phyloP scores from a whole-genome alignment of 2,888 invertebrate species.

The Lapara coniferarum region DNA sequence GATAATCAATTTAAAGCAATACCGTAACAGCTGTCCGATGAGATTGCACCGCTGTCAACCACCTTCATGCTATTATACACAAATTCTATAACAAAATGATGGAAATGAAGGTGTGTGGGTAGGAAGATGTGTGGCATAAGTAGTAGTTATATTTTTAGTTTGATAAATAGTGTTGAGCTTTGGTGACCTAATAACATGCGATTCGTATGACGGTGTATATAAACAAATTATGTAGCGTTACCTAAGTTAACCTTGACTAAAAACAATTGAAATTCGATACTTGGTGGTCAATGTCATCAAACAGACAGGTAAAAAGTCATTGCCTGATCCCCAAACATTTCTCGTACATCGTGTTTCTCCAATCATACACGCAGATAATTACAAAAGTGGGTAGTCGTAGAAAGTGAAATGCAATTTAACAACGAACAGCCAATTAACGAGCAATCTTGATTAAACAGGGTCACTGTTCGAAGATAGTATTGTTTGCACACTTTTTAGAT shows the following conservation, averaged over 20 bases:
- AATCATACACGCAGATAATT: slow-evolving; percentile 14
- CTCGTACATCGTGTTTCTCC: neutral
- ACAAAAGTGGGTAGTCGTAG: slow-evolving; percentile 3
- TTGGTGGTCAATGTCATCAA: neutral
- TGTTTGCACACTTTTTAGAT: slow-evolving; percentile 3
- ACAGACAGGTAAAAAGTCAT: neutral
- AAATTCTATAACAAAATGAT: no score
- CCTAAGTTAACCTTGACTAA: neutral
- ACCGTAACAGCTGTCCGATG: no score
- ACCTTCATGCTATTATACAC: no score
- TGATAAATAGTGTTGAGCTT: no score
- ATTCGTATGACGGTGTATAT: no score
- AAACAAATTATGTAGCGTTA: no score
- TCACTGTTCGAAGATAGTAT: slow-evolving; percentile 1
- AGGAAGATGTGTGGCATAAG: no score
- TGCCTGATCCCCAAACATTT: slow-evolving; percentile 1
- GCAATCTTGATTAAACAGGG: slow-evolving; percentile 24
- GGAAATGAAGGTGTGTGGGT: no score
- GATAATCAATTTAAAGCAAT: no score
- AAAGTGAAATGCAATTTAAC: slow-evolving; percentile 8
- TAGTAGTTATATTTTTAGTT: no score
- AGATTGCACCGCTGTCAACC: no score
- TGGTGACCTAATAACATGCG: no score
- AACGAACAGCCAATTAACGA: slow-evolving; percentile 11
- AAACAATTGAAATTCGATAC: neutral